Base-by-base conservation (phyloP, 2,888 invertebrate species). In the Lampropteryx suffumata region DNA sequence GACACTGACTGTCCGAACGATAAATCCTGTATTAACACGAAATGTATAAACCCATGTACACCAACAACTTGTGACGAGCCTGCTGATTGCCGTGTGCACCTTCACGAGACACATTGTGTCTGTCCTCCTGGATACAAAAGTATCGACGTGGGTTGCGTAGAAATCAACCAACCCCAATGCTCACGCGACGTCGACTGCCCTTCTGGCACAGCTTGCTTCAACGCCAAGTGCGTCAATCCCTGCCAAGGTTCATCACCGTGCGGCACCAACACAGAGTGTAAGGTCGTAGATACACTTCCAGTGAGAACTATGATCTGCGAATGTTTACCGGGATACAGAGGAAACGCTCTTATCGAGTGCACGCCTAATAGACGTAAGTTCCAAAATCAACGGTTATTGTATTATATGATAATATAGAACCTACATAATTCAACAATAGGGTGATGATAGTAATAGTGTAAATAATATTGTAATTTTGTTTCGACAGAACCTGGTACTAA, bases 231-330 rank as follows among this genome's bases (percentile, higher is more conserved):
- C 73, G 92, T 95, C 4, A 95, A 97, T 79, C 97, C 97, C 8
- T 98, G 98, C 73, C 89, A 91, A 34, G 93, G 93, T 39, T 94
- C 94, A 1, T 91, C 93, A 63, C 97, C 97, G 0, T 98, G 97
- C 71, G 96, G 96, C 5, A 91, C 92, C 1, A 96, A 96, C 71
- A 94, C 96, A 0, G 91, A 93, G 50, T 97, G 97, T 72, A 93
- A 92, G 55, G 94, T 96, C 1, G 84, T 95, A 26, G 95, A 97
- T 71, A 96, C 97, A 0, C 87, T 93, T 40, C 96, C 97, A 7
- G 94, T 97, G 0, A 92, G 95, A 72, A 97, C 97, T 6, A 95
- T 97, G 95, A 93, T 96, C 55, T 98, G 97, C 72, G 95, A 96
- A 80, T 98, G 98, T 76, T 76, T 94, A 34, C 94, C 95, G 27